Evolutionary conservation across 1,140 invertebrate species (phyloP), one percentile per base, ranked within the genome.

Genomic region (Elysia chlorotica): DNA sequence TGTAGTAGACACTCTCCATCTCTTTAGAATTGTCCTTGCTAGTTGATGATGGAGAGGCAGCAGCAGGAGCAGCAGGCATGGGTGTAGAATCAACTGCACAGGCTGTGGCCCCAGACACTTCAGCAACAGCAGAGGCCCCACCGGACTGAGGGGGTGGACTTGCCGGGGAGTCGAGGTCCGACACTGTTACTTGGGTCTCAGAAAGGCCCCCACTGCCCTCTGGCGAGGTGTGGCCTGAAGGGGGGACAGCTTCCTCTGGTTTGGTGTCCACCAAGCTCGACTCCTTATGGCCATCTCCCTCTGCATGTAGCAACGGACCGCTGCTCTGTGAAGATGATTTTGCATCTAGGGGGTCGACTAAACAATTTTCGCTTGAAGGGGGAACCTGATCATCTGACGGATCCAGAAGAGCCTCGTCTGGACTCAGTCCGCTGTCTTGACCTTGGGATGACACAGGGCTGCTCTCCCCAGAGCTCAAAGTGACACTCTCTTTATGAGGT

Each of bases 1-100:
- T 81, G 70, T 89, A 86, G 78, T 90, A 89, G 6, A 85, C 79
- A 80, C 81, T 83, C 36, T 81, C 79, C 48, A 73, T 65, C n/a
- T 63, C 54, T n/a, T n/a, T n/a, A n/a, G n/a, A n/a, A n/a, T n/a
- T n/a, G n/a, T n/a, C n/a, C n/a, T n/a, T n/a, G 28, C 54, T 54
- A 21, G 31, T 37, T 23, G 66, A n/a, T 61, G 2, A 63, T 23
- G 35, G 61, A 6, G 41, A 35, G 0, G n/a, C 41, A 19, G 63
- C 23, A 14, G 41, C 31, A 21, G 17, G 56, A 54, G 74, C n/a
- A 2, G 70, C 19, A n/a, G 21, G 21, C 14, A 48, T 41, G 5
- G 19, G 36, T 6, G 48, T n/a, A n/a, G n/a, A n/a, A n/a, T 6
- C 25, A 25, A 59, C 28, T 6, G 38, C 41, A 53, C 37, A 14